phyloP scores from a whole-genome alignment of 2,797 vertebrate species.

The Salmo trutta region DNA sequence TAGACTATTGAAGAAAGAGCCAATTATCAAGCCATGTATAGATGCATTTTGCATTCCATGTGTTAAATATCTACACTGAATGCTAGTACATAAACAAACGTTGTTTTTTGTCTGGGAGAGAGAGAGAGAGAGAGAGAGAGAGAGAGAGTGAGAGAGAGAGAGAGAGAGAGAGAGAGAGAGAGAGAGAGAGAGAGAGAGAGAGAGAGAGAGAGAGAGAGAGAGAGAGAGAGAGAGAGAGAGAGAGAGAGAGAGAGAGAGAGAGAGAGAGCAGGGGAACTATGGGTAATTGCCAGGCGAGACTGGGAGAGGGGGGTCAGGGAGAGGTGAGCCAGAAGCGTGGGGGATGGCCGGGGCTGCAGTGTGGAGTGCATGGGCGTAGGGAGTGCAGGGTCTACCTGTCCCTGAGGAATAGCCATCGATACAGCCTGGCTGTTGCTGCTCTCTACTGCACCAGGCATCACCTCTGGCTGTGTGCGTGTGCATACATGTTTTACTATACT shows the following conservation, averaged over 20 bases:
- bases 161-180: background rate
- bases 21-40: too few relatives aligned
- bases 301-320: too few relatives aligned
- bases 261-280: background rate
- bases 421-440: background rate
- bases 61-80: background rate
- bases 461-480: too few relatives aligned
- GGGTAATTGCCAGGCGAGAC: slow-evolving; percentile 6
- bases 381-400: slow-evolving; percentile 23
- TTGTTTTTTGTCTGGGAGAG: background rate
- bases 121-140: background rate
- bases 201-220: too few relatives aligned
- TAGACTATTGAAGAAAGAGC: background rate
- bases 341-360: background rate
- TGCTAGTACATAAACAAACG: background rate
- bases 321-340: slow-evolving; percentile 12
- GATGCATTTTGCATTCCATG: background rate
- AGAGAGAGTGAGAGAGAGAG: background rate
- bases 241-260: background rate
- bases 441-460: background rate
- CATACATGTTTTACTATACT: too few relatives aligned
- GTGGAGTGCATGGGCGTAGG: background rate
- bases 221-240: background rate
- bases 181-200: background rate
- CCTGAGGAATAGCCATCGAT: slow-evolving; percentile 28